phyloP scores from a whole-genome alignment of 2,797 vertebrate species.

The Gephyroberyx darwinii region DNA sequence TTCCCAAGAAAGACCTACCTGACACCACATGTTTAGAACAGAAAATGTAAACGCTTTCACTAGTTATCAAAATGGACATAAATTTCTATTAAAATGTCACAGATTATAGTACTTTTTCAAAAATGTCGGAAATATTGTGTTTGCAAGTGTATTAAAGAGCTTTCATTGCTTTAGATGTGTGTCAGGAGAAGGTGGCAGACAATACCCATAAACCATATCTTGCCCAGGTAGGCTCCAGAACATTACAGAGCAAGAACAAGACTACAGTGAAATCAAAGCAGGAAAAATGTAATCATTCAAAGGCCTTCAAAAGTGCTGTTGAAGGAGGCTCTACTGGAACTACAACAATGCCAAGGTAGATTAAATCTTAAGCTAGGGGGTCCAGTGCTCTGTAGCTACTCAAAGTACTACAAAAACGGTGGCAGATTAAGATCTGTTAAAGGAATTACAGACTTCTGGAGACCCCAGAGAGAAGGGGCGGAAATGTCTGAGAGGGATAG shows the following conservation, averaged over 20 bases:
- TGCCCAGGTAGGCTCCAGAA: background rate
- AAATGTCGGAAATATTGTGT: background rate
- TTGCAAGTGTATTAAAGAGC: background rate
- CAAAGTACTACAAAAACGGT: background rate
- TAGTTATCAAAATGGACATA: too few species aligned
- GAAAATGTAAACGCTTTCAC: too few species aligned
- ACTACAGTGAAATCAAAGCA: background rate
- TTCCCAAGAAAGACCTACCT: too few species aligned
- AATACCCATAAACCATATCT: background rate
- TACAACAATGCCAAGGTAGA: background rate
- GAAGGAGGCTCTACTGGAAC: background rate
- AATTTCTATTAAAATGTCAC: too few species aligned
- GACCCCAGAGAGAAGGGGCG: conserved; percentile 44
- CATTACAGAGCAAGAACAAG: background rate
- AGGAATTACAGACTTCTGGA: conserved; percentile 54
- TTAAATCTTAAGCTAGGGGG: conserved; percentile 4
- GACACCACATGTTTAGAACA: too few species aligned
- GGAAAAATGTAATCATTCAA: background rate
- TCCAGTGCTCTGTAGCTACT: background rate
- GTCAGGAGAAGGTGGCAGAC: background rate
- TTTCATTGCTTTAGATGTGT: background rate
- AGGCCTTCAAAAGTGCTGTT: background rate
- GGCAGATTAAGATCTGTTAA: conserved; percentile 64
- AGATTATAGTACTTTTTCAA: too few species aligned
- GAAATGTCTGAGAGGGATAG: conserved; percentile 42